A percentile compares a stretch with the other conserved stretches of the same genome.
These are phyloP conservation scores for Holocentrus rufus DNA, from an alignment of 2,797 vertebrate genomes.

Conservation along the genomic window DNA sequence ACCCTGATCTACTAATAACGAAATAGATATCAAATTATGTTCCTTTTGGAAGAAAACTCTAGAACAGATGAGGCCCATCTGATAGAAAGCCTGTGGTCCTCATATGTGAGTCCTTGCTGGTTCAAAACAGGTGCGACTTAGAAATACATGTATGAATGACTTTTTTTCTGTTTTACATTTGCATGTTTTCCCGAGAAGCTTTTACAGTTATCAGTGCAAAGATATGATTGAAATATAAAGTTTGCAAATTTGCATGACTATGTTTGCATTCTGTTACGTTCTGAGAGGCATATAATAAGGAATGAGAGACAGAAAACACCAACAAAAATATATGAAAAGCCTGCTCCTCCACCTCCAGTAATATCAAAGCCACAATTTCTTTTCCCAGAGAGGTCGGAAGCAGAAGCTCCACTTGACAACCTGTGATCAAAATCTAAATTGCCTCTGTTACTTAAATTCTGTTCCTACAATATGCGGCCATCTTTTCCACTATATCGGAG, in stretches of 20 bases:
- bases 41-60: constrained; percentile 56
- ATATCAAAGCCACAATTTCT: constrained; percentile 49
- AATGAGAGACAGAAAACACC: constrained; percentile 1
- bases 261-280: background rate
- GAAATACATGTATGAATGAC: constrained; percentile 7
- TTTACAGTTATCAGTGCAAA: constrained; percentile 15
- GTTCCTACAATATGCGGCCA: constrained; percentile 12
- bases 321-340: constrained; percentile 5
- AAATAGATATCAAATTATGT: constrained; percentile 51
- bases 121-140: constrained; percentile 11
- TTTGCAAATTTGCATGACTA: constrained; percentile 11
- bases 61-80: constrained; percentile 70
- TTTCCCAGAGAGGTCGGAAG: constrained; percentile 32
- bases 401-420: constrained; percentile 64
- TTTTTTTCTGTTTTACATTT: background rate
- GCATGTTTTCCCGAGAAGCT: background rate
- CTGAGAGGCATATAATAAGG: constrained; percentile 5
- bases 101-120: constrained; percentile 29
- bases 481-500: constrained; percentile 20
- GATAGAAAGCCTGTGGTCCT: constrained; percentile 48
- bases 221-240: constrained; percentile 1
- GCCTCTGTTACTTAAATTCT: constrained; percentile 26
- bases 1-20: constrained; percentile 45
- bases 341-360: background rate
- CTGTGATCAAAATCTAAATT: constrained; percentile 58